Conservation (phyloP, 2,797 vertebrate species). For the Monodelphis domestica region DNA sequence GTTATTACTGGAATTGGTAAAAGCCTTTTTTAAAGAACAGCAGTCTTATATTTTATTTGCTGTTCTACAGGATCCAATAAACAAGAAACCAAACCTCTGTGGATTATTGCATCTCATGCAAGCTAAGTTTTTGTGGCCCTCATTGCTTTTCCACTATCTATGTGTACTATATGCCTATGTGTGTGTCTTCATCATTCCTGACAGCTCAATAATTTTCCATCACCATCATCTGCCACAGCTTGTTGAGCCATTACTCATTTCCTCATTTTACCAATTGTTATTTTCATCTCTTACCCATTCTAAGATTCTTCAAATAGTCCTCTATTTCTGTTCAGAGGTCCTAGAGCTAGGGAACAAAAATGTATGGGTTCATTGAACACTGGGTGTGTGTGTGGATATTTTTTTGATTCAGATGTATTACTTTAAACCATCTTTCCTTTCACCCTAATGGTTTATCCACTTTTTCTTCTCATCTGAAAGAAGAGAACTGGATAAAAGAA, state of each 20-base stretch:
- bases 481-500: background rate
- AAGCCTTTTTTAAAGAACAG: background rate
- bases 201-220: no score
- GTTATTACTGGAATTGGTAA: no score
- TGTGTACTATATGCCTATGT: no score
- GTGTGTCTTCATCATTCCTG: no score
- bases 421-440: background rate
- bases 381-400: no score
- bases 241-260: no score
- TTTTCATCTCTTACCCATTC: background rate
- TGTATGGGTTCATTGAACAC: background rate
- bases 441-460: background rate
- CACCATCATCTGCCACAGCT: no score
- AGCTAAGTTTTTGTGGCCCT: background rate
- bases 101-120: background rate
- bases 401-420: background rate
- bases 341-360: background rate
- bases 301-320: background rate
- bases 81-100: background rate
- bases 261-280: background rate
- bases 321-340: background rate
- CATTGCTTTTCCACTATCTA: background rate
- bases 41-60: background rate
- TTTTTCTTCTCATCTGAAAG: background rate
- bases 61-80: background rate